Conservation (phyloP, 2,113 vertebrate species). For the Uropsilus gracilis region DNA sequence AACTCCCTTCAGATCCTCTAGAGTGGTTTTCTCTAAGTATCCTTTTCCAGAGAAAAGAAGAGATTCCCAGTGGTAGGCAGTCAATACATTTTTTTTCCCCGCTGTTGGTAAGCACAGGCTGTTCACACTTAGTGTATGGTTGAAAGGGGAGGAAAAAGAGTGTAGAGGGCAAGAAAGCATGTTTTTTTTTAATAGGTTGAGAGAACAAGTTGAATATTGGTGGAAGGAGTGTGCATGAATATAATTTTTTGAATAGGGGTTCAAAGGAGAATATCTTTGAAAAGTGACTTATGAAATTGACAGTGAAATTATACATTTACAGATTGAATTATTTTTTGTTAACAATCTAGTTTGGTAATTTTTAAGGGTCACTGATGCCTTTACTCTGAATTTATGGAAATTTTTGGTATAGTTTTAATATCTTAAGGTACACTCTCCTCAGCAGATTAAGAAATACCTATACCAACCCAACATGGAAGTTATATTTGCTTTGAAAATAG, state of each 20-base stretch:
- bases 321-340: neutral
- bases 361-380: neutral
- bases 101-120: no score
- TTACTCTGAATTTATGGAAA: neutral
- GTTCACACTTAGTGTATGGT: no score
- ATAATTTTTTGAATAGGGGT: neutral
- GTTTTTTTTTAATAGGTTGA: no score
- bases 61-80: neutral
- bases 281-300: neutral
- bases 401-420: neutral
- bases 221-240: fast-evolving
- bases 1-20: fast-evolving
- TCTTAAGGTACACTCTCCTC: conserved; percentile 1
- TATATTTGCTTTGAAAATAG: conserved; percentile 36
- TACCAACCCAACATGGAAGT: neutral
- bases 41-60: neutral
- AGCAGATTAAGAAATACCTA: neutral
- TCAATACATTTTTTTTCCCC: no score
- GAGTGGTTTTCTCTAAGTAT: neutral
- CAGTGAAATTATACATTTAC: neutral
- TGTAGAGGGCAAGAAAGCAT: fast-evolving
- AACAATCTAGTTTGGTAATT: neutral
- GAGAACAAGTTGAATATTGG: no score
- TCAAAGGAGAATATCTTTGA: neutral
- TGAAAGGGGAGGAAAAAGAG: neutral